phyloP scores from a whole-genome alignment of 2,888 invertebrate species.

The Nymphalis c-album region DNA sequence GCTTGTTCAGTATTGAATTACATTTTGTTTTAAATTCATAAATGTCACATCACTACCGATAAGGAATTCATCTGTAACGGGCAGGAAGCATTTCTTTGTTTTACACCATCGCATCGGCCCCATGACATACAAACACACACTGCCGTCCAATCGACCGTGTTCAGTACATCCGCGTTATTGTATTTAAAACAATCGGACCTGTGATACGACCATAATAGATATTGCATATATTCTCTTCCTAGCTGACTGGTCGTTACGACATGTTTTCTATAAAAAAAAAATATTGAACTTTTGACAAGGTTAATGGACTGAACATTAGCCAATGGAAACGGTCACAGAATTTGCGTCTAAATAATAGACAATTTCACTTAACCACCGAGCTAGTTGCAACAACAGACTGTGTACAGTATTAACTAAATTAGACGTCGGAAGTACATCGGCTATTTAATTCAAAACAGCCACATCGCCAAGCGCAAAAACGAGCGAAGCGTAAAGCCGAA shows the following conservation, averaged over 20 bases:
- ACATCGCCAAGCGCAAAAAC: slow-evolving; percentile 66
- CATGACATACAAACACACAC: slow-evolving; percentile 41
- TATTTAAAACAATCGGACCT: slow-evolving; percentile 57
- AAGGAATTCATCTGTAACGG: slow-evolving; percentile 19
- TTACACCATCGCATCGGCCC: slow-evolving; percentile 56
- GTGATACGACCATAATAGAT: slow-evolving; percentile 10
- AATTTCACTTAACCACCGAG: slow-evolving; percentile 20
- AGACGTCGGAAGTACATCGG: slow-evolving; percentile 47
- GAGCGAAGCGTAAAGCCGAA: slow-evolving; percentile 72
- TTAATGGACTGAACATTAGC: slow-evolving; percentile 2
- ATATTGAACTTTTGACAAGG: not conserved
- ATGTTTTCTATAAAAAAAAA: not conserved
- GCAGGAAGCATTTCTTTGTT: slow-evolving; percentile 61
- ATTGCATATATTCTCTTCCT: slow-evolving; percentile 7
- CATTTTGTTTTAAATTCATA: not conserved
- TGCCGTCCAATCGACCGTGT: slow-evolving; percentile 63
- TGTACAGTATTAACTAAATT: slow-evolving; percentile 48
- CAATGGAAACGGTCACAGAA: slow-evolving; percentile 8
- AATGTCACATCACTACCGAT: slow-evolving; percentile 1
- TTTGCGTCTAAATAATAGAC: slow-evolving; percentile 23
- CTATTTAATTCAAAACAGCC: slow-evolving; percentile 42
- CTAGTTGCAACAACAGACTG: slow-evolving; percentile 19
- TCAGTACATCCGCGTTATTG: slow-evolving; percentile 60
- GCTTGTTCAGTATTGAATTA: not conserved
- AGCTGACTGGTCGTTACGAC: slow-evolving; percentile 7